Evolutionary conservation across 2,797 vertebrate genomes (phyloP).

Genomic region (Propithecus perrieri): DNA sequence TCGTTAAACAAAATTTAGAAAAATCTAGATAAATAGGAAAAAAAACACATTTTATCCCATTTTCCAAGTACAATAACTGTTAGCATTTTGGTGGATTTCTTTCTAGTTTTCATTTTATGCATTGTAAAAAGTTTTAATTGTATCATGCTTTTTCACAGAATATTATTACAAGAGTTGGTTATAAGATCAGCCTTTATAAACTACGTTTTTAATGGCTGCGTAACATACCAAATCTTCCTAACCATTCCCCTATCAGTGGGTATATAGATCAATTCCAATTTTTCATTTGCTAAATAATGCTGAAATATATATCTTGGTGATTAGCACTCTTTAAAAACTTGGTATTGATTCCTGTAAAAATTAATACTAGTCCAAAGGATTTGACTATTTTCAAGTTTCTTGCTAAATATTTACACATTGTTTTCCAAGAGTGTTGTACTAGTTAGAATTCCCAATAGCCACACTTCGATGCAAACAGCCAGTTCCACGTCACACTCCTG

Average conservation of each 20-base stretch:
- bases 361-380: conserved; percentile 41
- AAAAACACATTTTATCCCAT: background rate
- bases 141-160: conserved; percentile 1
- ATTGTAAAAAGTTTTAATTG: conserved; percentile 3
- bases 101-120: background rate
- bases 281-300: background rate
- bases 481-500: background rate
- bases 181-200: conserved; percentile 35
- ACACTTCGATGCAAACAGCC: conserved; percentile 11
- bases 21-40: conserved; percentile 23
- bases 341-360: conserved; percentile 25
- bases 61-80: background rate
- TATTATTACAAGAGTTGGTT: conserved; percentile 3
- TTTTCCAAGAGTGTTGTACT: conserved; percentile 46
- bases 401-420: conserved; percentile 71
- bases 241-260: background rate
- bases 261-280: conserved; percentile 44
- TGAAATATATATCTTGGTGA: conserved; percentile 40
- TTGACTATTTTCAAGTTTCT: conserved; percentile 39
- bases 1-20: conserved; percentile 10
- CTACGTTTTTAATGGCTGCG: conserved; percentile 4
- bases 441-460: conserved; percentile 69
- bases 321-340: background rate
- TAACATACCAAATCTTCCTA: conserved; percentile 42
- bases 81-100: background rate